Conservation (phyloP, 2,797 vertebrate genomes). For the Siniperca scherzeri region DNA sequence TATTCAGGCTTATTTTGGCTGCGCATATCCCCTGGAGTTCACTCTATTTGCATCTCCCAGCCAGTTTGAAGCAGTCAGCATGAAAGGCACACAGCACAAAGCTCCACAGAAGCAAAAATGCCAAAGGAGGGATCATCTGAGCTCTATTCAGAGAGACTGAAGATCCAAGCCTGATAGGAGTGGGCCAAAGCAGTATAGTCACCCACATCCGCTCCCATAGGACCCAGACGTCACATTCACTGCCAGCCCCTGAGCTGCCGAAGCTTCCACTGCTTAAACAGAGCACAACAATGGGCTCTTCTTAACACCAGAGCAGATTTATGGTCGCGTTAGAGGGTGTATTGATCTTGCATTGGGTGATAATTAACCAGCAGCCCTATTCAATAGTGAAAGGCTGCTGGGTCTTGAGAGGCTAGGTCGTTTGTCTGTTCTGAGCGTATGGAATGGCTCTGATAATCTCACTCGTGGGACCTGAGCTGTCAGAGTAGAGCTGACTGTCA, state of each 20-base stretch:
- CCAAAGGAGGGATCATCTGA: slow-evolving; percentile 63
- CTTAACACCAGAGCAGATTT: slow-evolving; percentile 49
- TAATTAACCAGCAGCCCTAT: slow-evolving; percentile 62
- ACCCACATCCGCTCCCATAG: slow-evolving; percentile 54
- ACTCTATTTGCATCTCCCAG: slow-evolving; percentile 53
- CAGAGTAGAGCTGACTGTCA: background rate
- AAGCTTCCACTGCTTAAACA: slow-evolving; percentile 29
- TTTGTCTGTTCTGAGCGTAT: slow-evolving; percentile 42
- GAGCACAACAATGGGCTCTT: slow-evolving; percentile 53
- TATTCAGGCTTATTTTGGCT: slow-evolving; percentile 43
- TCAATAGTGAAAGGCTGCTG: slow-evolving; percentile 9
- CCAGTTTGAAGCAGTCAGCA: slow-evolving; percentile 67
- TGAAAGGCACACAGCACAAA: slow-evolving; percentile 63
- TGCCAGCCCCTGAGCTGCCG: slow-evolving; percentile 14
- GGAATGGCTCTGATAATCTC: slow-evolving; percentile 34
- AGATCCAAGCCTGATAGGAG: slow-evolving; percentile 74
- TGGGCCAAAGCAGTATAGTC: slow-evolving; percentile 33
- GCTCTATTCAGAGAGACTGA: slow-evolving; percentile 58
- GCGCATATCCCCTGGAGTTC: slow-evolving; percentile 28
- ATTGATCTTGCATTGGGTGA: slow-evolving; percentile 60
- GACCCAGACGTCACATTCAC: slow-evolving; percentile 31
- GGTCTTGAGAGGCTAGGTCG: background rate
- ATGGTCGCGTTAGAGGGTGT: slow-evolving; percentile 37
- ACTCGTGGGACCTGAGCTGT: slow-evolving; percentile 15
- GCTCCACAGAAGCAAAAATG: slow-evolving; percentile 68